These are phyloP conservation scores for Tetrao urogallus DNA, from an alignment of 2,113 vertebrate species.

Conservation along the genomic window DNA sequence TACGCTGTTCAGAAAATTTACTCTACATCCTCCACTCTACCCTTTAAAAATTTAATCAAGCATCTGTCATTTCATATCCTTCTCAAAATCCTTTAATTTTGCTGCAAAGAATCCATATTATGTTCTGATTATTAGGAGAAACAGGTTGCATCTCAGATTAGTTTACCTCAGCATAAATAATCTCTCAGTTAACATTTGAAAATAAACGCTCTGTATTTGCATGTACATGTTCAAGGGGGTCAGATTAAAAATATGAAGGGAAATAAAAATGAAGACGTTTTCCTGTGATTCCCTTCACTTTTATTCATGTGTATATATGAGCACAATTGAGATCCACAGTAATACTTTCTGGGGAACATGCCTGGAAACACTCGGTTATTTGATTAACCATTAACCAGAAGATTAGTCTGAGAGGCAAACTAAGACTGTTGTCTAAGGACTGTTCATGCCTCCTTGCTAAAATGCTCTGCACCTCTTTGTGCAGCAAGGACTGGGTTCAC, in stretches of 20 bases:
- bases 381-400: neutral
- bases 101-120: neutral
- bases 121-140: neutral
- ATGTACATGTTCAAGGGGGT: accelerated
- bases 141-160: neutral
- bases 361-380: neutral
- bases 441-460: neutral
- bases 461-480: neutral
- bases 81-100: constrained; percentile 20
- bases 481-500: neutral
- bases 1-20: constrained; percentile 30
- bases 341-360: accelerated
- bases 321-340: neutral
- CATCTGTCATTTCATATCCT: constrained; percentile 30
- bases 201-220: neutral
- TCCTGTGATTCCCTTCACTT: neutral
- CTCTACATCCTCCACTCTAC: constrained; percentile 27
- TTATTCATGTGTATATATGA: accelerated
- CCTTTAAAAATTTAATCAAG: constrained; percentile 60
- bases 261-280: accelerated
- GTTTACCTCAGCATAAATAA: neutral
- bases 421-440: neutral
- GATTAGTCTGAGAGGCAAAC: neutral
- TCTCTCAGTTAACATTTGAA: neutral
- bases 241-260: neutral